Evolutionary conservation across 2,888 invertebrate species (phyloP).

Genomic region (Hetaerina titia): DNA sequence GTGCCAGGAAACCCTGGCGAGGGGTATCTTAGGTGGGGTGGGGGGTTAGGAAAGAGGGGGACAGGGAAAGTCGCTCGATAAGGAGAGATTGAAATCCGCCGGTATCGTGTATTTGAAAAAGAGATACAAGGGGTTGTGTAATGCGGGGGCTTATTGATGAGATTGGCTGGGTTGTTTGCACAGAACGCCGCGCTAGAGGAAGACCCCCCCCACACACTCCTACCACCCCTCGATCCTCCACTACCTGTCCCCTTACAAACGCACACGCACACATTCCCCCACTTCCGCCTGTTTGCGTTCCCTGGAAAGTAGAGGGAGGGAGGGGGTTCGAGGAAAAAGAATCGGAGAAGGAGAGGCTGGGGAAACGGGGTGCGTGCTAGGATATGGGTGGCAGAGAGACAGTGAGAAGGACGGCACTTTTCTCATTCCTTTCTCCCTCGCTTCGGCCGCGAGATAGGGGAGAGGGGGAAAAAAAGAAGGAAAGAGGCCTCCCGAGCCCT

Average conservation of each 20-base stretch:
- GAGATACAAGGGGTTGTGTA: constrained; percentile 15
- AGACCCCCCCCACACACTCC: neutral
- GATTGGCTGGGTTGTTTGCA: neutral
- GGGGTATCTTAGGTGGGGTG: neutral
- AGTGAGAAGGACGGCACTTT: neutral
- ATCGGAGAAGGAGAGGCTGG: neutral
- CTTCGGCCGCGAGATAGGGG: neutral
- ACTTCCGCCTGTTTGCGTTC: neutral
- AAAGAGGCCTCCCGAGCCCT: neutral
- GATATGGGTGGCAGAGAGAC: neutral
- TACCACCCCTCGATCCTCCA: neutral
- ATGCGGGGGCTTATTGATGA: constrained; percentile 28
- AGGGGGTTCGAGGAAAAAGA: neutral
- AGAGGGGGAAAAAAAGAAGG: neutral
- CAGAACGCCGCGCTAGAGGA: neutral
- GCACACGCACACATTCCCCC: neutral
- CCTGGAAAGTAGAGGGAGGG: neutral
- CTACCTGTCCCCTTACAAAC: neutral
- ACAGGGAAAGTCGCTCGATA: neutral
- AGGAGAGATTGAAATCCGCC: constrained; percentile 16
- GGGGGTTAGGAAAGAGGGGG: neutral
- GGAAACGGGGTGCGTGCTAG: neutral
- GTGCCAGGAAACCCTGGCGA: neutral
- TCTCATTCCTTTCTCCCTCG: neutral
- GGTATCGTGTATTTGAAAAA: constrained; percentile 3